Conservation (phyloP, 2,113 vertebrate species). For the Ophthalmotilapia sp. region DNA sequence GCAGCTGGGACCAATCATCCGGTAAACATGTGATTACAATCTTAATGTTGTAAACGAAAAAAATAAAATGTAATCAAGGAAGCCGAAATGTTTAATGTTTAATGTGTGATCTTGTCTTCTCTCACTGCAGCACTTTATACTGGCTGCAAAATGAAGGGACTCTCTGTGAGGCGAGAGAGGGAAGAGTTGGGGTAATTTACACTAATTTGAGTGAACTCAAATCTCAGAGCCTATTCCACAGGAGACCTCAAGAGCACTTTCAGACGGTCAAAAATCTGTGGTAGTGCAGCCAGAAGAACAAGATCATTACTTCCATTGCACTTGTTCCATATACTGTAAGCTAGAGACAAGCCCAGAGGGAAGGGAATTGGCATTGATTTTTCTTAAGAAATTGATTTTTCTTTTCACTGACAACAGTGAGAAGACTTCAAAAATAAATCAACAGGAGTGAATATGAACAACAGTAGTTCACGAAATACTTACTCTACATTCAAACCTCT, state of each 20-base stretch:
- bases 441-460: constrained; percentile 43
- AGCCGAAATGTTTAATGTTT: not conserved
- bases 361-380: constrained; percentile 67
- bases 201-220: constrained; percentile 56
- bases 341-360: constrained; percentile 39
- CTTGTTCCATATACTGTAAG: constrained; percentile 59
- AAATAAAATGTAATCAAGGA: constrained; percentile 4
- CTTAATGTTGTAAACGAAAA: not conserved
- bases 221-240: constrained; percentile 53
- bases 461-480: constrained; percentile 27
- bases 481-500: constrained; percentile 4
- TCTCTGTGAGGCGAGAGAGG: constrained; percentile 11
- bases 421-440: constrained; percentile 54
- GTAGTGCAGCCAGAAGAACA: constrained; percentile 48
- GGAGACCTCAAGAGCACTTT: constrained; percentile 52
- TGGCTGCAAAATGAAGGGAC: not conserved
- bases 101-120: constrained; percentile 9
- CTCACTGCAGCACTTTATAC: not conserved
- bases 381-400: constrained; percentile 66
- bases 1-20: not conserved
- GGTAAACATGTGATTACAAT: not conserved
- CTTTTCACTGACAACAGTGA: constrained; percentile 57
- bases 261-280: constrained; percentile 36
- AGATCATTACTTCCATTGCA: constrained; percentile 61
- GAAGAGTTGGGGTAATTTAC: constrained; percentile 49